Base-by-base conservation (phyloP, 2,888 invertebrate genomes). In the Cerastoderma edule region DNA sequence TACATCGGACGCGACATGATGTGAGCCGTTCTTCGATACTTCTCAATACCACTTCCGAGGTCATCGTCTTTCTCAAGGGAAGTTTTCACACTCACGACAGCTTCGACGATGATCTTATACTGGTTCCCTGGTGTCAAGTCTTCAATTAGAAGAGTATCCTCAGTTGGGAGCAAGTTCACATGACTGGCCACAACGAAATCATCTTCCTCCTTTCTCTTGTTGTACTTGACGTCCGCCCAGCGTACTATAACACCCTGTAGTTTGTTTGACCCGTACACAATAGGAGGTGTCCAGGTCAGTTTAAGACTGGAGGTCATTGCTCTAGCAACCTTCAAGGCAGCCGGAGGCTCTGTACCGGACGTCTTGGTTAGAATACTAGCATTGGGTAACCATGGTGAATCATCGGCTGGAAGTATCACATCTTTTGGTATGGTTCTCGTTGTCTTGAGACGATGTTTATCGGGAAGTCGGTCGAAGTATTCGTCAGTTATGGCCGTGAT, bases 401-500 rank as follows among this genome's bases (percentile, higher is more conserved):
- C 90, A 67, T 91, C 89, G 32, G 89, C 87, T 2, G 89, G 85
- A 3, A 89, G 83, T 32, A 85, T 78, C 24, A 83, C 78, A 50
- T 90, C 88, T 68, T 82, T 84, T 6, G 92, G 91, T 35, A 93
- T 85, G 28, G 86, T 74, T 30, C 87, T 82, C 0, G 85, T 69
- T 48, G 84, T 85, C 72, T 88, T 91, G 60, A 89, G 78, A 6
- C 85, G 81, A 67, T 92, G 88, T 60, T 87, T 89, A 35, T 89
- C 89, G 4, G 92, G 91, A 13, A 92, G 88, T 60, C 89, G 85
- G 70, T 91, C 90, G 83, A 93, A 92, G 83, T 90, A 93, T 82
- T 93, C 92, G 53, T 92, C 91, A 3, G 92, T 93, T 33, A 93
- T 86, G 1, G 91, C 92, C 24, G 92, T 91, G 5, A 93, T 88